phyloP scores from a whole-genome alignment of 2,113 vertebrate genomes.

The Chamaetylas fuelleborni region DNA sequence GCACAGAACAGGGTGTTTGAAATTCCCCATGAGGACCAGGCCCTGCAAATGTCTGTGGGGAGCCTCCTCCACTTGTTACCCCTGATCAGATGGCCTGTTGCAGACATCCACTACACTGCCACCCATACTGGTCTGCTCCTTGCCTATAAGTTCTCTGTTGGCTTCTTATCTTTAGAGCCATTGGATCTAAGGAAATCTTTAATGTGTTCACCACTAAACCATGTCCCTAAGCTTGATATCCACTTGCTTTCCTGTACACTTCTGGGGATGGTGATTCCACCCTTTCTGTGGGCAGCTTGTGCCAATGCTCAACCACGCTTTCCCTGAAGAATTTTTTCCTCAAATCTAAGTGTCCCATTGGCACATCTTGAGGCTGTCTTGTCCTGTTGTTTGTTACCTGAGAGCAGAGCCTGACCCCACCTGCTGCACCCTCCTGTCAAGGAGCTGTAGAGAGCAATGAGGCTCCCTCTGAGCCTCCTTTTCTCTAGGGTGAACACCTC shows the following conservation, averaged over 20 bases:
- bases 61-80: background rate
- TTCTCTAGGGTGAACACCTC: background rate
- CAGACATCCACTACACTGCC: background rate
- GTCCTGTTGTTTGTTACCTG: background rate
- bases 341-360: background rate
- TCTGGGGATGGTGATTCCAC: background rate
- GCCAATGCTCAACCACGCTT: background rate
- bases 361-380: background rate
- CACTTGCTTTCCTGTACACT: background rate
- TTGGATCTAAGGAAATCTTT: background rate
- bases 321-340: background rate
- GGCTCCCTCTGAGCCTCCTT: background rate
- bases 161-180: background rate
- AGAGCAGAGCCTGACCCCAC: background rate
- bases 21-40: background rate
- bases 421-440: background rate
- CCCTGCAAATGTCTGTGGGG: background rate
- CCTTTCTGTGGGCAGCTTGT: background rate
- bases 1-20: fast-evolving
- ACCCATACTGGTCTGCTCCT: background rate
- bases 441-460: background rate
- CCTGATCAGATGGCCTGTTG: background rate
- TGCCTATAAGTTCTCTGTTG: background rate
- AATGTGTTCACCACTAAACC: background rate
- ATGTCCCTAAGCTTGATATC: background rate